A percentile compares a stretch with the other conserved stretches of the same genome.
Evolutionary conservation across 2,113 vertebrate genomes (phyloP).

Genomic region (Picathartes gymnocephalus): DNA sequence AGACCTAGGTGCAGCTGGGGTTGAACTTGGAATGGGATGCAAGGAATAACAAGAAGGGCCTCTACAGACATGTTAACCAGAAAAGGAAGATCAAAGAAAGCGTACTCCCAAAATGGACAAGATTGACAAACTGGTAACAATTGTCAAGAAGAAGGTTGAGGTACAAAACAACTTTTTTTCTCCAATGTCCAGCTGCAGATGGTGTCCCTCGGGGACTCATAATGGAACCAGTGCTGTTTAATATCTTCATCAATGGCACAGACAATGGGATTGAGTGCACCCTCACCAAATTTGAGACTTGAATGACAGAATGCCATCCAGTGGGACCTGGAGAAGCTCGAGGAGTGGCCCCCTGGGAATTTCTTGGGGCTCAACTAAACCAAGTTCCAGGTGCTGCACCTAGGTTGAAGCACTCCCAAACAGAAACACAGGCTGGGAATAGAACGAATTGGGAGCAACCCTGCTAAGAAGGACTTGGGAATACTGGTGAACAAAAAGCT

Average conservation of each 20-base stretch:
- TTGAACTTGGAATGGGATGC: neutral
- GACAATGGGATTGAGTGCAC: neutral
- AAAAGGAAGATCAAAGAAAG: neutral
- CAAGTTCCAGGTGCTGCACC: neutral
- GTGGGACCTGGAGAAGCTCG: neutral
- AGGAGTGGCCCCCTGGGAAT: neutral
- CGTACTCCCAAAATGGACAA: fast-evolving
- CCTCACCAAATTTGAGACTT: neutral
- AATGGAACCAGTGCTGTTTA: neutral
- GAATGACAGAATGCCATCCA: neutral
- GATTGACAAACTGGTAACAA: neutral
- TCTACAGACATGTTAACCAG: neutral
- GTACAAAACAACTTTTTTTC: neutral
- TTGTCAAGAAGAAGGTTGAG: neutral
- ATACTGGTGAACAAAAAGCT: neutral
- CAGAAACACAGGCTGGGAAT: neutral
- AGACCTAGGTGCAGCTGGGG: neutral
- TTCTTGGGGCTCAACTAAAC: neutral
- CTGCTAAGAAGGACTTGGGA: neutral
- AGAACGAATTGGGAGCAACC: neutral
- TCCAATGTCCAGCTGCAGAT: neutral
- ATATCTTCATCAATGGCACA: neutral
- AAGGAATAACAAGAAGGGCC: neutral
- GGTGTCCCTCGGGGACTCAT: neutral
- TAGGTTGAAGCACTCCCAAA: neutral